These are phyloP conservation scores for Bombus impatiens DNA, from an alignment of 1,140 invertebrate species.

Conservation along the genomic window DNA sequence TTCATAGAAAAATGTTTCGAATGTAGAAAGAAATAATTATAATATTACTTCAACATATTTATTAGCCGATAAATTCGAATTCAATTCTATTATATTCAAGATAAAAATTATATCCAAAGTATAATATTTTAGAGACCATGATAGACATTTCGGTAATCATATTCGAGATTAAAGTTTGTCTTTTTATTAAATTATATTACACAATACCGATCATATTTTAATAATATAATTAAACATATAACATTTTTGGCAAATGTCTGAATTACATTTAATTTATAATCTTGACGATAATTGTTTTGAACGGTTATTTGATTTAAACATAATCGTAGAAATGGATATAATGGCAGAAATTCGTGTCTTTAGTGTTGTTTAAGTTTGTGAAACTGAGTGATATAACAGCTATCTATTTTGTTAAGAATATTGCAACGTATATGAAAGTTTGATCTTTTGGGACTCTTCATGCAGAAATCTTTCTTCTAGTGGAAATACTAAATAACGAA, in stretches of 20 bases:
- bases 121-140: constrained; percentile 8
- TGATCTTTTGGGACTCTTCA: constrained; percentile 34
- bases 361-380: constrained; percentile 74
- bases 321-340: constrained; percentile 69
- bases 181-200: not conserved
- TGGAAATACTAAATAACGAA: not conserved
- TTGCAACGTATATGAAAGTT: constrained; percentile 55
- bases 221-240: not conserved
- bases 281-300: not conserved
- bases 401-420: constrained; percentile 53
- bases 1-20: too few relatives aligned
- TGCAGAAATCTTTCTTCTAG: constrained; percentile 23
- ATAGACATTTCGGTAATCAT: constrained; percentile 34
- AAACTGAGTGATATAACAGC: constrained; percentile 67
- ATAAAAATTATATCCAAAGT: not conserved
- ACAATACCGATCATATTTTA: not conserved
- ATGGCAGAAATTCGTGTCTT: constrained; percentile 73
- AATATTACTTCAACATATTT: not conserved
- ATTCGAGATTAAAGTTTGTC: constrained; percentile 6
- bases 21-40: not conserved
- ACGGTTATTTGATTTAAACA: constrained; percentile 59
- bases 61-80: not conserved
- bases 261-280: too few relatives aligned
- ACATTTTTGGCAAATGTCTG: not conserved
- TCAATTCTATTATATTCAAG: not conserved